Percentiles rank a stretch among this genome's conserved stretches.
Evolutionary conservation across 1,140 invertebrate species (phyloP).

Genomic region (Melanaphis sacchari): DNA sequence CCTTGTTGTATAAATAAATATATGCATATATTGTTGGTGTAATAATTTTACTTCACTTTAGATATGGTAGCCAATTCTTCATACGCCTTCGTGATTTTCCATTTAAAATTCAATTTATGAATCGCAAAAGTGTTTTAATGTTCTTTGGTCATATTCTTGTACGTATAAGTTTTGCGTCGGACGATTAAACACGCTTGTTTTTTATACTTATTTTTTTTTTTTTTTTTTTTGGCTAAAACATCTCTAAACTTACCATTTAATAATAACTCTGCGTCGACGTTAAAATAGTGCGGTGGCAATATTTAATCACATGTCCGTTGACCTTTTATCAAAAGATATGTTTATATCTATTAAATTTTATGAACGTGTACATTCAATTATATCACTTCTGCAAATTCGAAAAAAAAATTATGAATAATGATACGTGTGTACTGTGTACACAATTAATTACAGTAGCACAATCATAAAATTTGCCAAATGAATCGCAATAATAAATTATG

Average conservation of each 20-base stretch:
- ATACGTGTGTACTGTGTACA: background rate
- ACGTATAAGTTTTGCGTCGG: background rate
- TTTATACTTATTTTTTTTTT: conserved; percentile 4
- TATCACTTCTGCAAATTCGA: conserved; percentile 24
- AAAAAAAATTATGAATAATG: background rate
- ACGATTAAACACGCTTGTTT: background rate
- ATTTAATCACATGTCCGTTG: background rate
- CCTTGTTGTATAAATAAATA: conserved; percentile 19
- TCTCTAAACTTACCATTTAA: background rate
- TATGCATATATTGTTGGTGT: background rate
- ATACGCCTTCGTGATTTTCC: conserved; percentile 8
- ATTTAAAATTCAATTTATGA: conserved; percentile 36
- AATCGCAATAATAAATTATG: background rate
- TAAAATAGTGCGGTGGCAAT: background rate
- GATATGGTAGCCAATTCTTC: conserved; percentile 1
- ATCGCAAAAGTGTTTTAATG: conserved; percentile 1
- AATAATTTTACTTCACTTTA: conserved; percentile 3
- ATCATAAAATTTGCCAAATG: background rate
- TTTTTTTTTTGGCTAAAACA: conserved; percentile 31
- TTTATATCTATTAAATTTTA: conserved; percentile 8
- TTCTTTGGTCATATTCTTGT: background rate
- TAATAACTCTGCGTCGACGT: background rate
- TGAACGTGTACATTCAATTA: background rate
- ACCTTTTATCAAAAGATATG: conserved; percentile 20
- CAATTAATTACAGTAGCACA: background rate